Conservation (phyloP, 2,888 invertebrate species). For the Geophilus truncorum region DNA sequence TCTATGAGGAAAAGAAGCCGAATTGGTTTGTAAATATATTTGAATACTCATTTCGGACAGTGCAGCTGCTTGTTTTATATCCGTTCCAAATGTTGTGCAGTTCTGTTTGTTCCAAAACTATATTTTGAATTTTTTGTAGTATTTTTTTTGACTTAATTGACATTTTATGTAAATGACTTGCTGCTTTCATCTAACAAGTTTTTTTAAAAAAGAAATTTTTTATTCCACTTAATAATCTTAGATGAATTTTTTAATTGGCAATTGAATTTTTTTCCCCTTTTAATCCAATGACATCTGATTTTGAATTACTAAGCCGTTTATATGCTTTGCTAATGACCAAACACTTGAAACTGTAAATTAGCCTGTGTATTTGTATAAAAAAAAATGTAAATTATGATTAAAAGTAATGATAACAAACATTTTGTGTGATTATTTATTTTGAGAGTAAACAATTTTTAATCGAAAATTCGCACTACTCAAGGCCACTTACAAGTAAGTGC, state of each 20-base stretch:
- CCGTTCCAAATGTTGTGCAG: slow-evolving; percentile 1
- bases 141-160: slow-evolving; percentile 4
- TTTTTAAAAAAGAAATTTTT: neutral
- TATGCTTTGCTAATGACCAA: slow-evolving; percentile 14
- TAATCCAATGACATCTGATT: neutral
- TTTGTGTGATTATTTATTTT: neutral
- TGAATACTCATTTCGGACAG: neutral
- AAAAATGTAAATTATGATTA: slow-evolving; percentile 20
- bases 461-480: no score
- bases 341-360: slow-evolving; percentile 21
- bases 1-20: neutral
- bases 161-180: neutral
- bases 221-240: neutral
- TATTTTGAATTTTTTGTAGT: slow-evolving; percentile 1
- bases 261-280: neutral
- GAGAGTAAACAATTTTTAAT: no score
- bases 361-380: slow-evolving; percentile 18
- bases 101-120: neutral
- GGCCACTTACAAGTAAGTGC: no score
- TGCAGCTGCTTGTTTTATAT: neutral
- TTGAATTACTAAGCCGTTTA: neutral
- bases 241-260: slow-evolving; percentile 8
- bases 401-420: neutral
- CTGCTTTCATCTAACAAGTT: slow-evolving; percentile 1
- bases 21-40: neutral